Evolutionary conservation across 2,113 vertebrate genomes (phyloP), one percentile per base, ranked within the genome.

Genomic region (Xenopus laevis): DNA sequence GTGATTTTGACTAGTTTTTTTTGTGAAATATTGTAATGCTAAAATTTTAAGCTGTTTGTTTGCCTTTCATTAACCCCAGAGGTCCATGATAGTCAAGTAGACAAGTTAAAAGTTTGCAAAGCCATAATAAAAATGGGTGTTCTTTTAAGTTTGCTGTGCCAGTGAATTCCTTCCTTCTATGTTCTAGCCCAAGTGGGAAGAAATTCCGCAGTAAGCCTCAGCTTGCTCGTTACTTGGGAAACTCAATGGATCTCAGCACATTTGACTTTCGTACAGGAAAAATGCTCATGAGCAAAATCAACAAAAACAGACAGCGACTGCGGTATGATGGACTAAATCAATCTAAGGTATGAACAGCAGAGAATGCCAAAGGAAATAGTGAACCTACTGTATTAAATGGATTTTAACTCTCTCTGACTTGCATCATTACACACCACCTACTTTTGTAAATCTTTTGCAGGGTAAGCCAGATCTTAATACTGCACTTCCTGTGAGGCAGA

Each of bases 131-230:
- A 4, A 40, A 40, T 40, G 2, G 33, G 33, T 9, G 8, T 4
- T 40, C 33, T 40, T 6, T 40, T 40, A 2, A 40, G 33, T 40
- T 40, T 40, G 33, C 8, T 40, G 33, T 40, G 33, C 33, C 33
- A 40, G 33, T 40, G 33, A 40, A 40, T 40, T 40, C 33, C 33
- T 40, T 40, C 33, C 13, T 33, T 12, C 71, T 76, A 62, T 40
- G 57, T 68, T 76, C 18, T 84, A 98, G 97, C 93, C 97, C 97
- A 10, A 97, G 96, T 65, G 97, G 96, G 80, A 99, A 99, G 88
- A 98, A 98, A 90, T 98, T 99, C 87, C 94, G 97, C 71, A 98
- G 97, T 89, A 98, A 99, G 82, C 97, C 97, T 2, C 97, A 99
- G 88, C 87, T 98, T 88, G 97, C 97, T 0, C 95, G 97, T 8